Base-by-base conservation (phyloP, 1,140 invertebrate species). In the Drosophila sulfurigaster region DNA sequence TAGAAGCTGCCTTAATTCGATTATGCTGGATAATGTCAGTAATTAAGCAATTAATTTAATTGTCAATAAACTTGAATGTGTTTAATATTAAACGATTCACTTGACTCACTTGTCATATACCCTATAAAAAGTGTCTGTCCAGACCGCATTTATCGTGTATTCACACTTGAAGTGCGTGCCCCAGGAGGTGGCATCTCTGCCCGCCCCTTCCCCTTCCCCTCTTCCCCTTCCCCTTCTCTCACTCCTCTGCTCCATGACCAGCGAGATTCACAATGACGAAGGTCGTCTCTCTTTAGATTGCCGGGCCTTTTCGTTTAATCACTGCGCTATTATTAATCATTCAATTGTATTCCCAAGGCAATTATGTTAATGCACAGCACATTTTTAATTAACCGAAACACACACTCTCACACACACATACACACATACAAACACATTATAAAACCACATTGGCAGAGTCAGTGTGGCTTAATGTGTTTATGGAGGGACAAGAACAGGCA, bases 301-400 rank as follows among this genome's bases (percentile, higher is more conserved):
- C 32, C 38, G 58, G 60, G 69, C 56, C 49, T 56, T 78, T 80
- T 78, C 60, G 71, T 81, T 81, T 75, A 81, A 81, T 81, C 79
- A 79, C 76, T 75, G 66, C 63, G 66, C 71, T 63, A 81, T 81
- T 81, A 81, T 81, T 81, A 81, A 81, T 81, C 79, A 81, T 81
- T 81, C 79, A 75, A 81, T 81, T 81, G 76, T 81, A 72, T 79
- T 81, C 76, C 79, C 79, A 71, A 48, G 76, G 72, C 76, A 81
- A 81, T 81, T 81, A 81, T 81, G 72, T 79, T 75, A 81, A 81
- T 81, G 79, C 67, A 58, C 72, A 78, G 76, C 76, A 75, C 76
- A 81, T 78, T 81, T 81, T 81, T 79, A 81, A 81, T 81, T 81
- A 81, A 81, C 75, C 76, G 38, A 70, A 67, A 58, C 56, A 41